Percentiles rank a stretch among this genome's conserved stretches.
Conservation (phyloP, 2,797 vertebrate species). For the Orestias chungarensis region DNA sequence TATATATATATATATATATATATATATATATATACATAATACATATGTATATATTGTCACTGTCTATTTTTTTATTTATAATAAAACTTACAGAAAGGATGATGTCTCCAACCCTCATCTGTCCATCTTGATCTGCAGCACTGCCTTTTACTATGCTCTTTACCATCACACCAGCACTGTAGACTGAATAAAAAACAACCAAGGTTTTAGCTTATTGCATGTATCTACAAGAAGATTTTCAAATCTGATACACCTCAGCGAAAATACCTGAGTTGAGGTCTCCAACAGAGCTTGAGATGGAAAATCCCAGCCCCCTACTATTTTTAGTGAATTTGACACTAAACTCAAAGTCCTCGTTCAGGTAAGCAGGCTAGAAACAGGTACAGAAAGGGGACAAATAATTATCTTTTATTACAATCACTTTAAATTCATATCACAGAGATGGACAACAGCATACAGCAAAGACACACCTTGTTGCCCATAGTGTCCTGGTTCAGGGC, state of each 20-base stretch:
- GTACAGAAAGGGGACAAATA: background rate
- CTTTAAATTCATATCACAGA: background rate
- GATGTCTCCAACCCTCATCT: slow-evolving; percentile 90
- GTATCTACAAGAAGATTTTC: background rate
- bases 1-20: no score
- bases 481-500: slow-evolving; percentile 67
- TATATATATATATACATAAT: no score
- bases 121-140: slow-evolving; percentile 88
- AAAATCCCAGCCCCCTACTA: slow-evolving; percentile 89
- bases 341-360: slow-evolving; percentile 77
- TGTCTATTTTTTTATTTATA: slow-evolving; percentile 32
- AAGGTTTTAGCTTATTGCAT: background rate
- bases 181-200: slow-evolving; percentile 44
- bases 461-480: slow-evolving; percentile 55
- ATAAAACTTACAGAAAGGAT: slow-evolving; percentile 88
- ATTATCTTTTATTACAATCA: background rate
- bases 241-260: background rate
- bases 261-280: slow-evolving; percentile 88
- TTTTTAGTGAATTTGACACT: slow-evolving; percentile 90
- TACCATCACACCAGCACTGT: slow-evolving; percentile 91
- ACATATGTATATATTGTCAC: no score
- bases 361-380: slow-evolving; percentile 71
- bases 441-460: background rate
- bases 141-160: slow-evolving; percentile 94
- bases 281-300: slow-evolving; percentile 89